Evolutionary conservation across 2,113 vertebrate genomes (phyloP), one percentile per base, ranked within the genome.

Genomic region (Struthio camelus): DNA sequence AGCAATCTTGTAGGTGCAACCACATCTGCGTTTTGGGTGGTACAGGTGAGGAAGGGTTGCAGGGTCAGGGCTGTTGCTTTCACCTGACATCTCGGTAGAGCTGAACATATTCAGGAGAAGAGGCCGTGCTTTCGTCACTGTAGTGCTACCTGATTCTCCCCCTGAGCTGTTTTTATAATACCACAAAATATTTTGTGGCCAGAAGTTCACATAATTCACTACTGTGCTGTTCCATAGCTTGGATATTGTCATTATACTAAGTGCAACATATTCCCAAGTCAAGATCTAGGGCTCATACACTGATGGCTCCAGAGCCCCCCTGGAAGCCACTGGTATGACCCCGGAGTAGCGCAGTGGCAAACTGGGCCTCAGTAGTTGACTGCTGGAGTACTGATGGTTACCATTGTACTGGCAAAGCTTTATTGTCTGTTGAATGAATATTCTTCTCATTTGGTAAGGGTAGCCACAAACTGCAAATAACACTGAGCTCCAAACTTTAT

Each of bases 241-340:
- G 4, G 56, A 32, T 67, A 0, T 22, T 17, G 32, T 73, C 28
- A 56, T 4, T 54, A 12, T 2, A 2, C 48, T 23, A 48, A 76
- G 70, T 96, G 98, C 98, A 51, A 95, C 93, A 11, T 97, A 98
- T 94, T 98, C 97, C 95, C 98, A 98, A 93, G 97, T 34, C 30
- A 67, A 67, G 44, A 38, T 17, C 81, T 82, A 10, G 70, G 18
- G 40, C 30, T 85, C n/a, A 51, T 90, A 4, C 11, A 9, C 18
- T 27, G 28, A 16, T 56, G 56, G 38, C n/a, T 84, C 56, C 62
- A 80, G 79, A 84, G 98, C 87, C 98, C 93, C 97, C 94, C 18
- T 85, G 65, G 25, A 36, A 91, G 42, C 20, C 17, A 46, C 4
- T 50, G 11, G 20, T 25, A 18, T 25, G 53, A 46, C 5, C 4